A percentile compares a stretch with the other conserved stretches of the same genome.
phyloP scores from a whole-genome alignment of 2,888 invertebrate genomes.

The Mylabris sibirica region DNA sequence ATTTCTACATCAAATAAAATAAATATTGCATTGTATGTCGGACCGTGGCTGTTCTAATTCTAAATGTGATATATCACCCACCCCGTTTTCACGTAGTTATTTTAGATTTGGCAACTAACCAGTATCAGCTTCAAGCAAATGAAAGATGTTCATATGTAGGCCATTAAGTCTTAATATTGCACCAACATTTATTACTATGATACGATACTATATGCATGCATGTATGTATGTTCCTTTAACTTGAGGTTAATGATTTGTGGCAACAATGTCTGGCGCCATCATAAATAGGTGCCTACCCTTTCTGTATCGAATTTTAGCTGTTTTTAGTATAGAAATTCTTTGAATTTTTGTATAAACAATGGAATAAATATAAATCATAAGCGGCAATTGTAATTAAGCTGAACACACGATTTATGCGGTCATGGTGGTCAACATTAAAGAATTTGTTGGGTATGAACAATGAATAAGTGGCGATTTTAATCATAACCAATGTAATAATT shows the following conservation, averaged over 20 bases:
- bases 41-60: conserved; percentile 14
- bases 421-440: conserved; percentile 10
- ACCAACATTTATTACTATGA: conserved; percentile 15
- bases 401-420: conserved; percentile 18
- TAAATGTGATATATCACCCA: conserved; percentile 12
- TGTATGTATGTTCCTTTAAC: neutral
- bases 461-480: conserved; percentile 19
- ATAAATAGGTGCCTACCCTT: neutral
- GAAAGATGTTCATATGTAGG: conserved; percentile 18
- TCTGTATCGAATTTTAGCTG: neutral
- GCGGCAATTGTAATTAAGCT: conserved; percentile 9
- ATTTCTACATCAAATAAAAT: conserved; percentile 6
- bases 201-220: neutral
- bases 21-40: neutral
- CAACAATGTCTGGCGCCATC: conserved; percentile 14
- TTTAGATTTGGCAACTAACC: conserved; percentile 17
- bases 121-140: conserved; percentile 14
- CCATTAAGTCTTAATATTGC: conserved; percentile 18
- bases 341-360: conserved; percentile 11
- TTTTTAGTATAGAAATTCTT: neutral
- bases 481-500: conserved; percentile 13
- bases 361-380: conserved; percentile 2
- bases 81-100: conserved; percentile 8
- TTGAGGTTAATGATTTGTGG: conserved; percentile 12
- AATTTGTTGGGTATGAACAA: conserved; percentile 12